A percentile compares a stretch with the other conserved stretches of the same genome.
Conservation (phyloP, 2,888 invertebrate species). For the Euproctis similis region DNA sequence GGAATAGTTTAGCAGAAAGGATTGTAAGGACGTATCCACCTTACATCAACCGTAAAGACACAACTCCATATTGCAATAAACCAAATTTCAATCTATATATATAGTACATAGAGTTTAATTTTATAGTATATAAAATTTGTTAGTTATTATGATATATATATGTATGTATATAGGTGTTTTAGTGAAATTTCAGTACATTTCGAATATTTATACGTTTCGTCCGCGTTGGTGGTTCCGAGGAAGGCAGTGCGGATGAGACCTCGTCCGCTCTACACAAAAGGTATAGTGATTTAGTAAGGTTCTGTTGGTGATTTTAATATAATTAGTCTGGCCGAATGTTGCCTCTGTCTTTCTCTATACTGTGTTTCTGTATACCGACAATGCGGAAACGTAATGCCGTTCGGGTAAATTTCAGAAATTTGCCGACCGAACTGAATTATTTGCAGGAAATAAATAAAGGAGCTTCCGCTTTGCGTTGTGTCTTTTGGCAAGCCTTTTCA, state of each 20-base stretch:
- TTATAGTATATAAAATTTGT: conserved; percentile 8
- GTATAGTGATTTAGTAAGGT: conserved; percentile 68
- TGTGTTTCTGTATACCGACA: conserved; percentile 33
- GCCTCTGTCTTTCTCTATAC: conserved; percentile 53
- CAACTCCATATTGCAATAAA: too few species aligned
- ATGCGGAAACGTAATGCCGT: conserved; percentile 29
- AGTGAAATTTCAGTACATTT: conserved; percentile 69
- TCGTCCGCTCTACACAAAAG: conserved; percentile 59
- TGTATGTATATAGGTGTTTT: too few species aligned
- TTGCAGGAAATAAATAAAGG: conserved; percentile 25
- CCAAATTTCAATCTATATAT: conserved; percentile 16
- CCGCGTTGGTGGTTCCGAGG: conserved; percentile 43
- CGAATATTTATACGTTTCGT: conserved; percentile 72
- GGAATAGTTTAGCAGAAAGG: conserved; percentile 77
- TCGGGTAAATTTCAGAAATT: conserved; percentile 25
- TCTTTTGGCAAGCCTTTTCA: too few species aligned
- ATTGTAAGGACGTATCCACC: conserved; percentile 60
- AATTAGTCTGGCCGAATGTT: conserved; percentile 62
- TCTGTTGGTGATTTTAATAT: conserved; percentile 59
- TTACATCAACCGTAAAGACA: too few species aligned
- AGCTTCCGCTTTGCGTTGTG: conserved; percentile 1
- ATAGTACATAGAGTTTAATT: conserved; percentile 10
- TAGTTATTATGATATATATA: conserved; percentile 7
- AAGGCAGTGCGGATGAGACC: conserved; percentile 59
- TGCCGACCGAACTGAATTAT: conserved; percentile 23